Evolutionary conservation across 1,140 invertebrate genomes (phyloP).

Genomic region (Scaptodrosophila lebanonensis): DNA sequence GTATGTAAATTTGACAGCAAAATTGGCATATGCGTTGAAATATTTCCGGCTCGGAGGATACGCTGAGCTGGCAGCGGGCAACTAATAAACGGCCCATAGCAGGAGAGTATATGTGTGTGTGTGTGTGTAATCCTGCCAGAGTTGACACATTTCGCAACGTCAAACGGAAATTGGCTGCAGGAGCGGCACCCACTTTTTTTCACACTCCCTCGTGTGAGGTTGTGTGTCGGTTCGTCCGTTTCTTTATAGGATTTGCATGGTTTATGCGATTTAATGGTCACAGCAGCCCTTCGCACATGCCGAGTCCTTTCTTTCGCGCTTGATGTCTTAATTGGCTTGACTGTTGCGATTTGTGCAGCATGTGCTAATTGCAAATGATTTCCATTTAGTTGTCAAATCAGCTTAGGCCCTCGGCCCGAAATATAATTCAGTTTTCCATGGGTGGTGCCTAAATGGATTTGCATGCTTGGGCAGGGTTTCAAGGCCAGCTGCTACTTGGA

Average conservation of each 20-base stretch:
- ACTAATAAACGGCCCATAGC: conserved; percentile 55
- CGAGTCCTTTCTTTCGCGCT: background rate
- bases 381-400: conserved; percentile 35
- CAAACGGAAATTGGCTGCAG: conserved; percentile 64
- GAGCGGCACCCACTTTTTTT: no score
- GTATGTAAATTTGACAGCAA: conserved; percentile 59
- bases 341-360: conserved; percentile 16
- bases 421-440: conserved; percentile 1
- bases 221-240: conserved; percentile 30
- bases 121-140: conserved; percentile 58
- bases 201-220: no score
- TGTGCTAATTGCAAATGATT: conserved; percentile 50
- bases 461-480: background rate
- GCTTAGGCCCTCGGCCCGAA: conserved; percentile 3
- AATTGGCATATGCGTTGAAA: conserved; percentile 70
- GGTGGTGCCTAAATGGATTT: conserved; percentile 12
- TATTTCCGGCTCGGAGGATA: conserved; percentile 41
- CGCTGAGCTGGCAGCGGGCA: conserved; percentile 29
- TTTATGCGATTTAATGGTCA: conserved; percentile 16
- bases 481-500: no score
- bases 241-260: conserved; percentile 43
- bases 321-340: conserved; percentile 44
- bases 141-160: conserved; percentile 64
- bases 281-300: conserved; percentile 5
- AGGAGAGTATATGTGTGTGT: conserved; percentile 24